Conservation (phyloP, 2,888 invertebrate genomes). For the Pachycephus smyrnensis region DNA sequence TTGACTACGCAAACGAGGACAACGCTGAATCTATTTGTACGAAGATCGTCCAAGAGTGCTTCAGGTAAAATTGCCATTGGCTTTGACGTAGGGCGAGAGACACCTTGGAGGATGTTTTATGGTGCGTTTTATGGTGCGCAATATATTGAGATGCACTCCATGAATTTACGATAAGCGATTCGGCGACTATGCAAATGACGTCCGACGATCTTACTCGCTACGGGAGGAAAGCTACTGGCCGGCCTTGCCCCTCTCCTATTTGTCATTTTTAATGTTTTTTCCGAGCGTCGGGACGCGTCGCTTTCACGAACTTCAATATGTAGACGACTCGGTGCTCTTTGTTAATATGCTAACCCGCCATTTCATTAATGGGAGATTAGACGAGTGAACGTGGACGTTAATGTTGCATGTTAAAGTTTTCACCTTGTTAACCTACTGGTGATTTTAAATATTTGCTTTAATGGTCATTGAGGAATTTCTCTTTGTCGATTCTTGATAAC, state of each 20-base stretch:
- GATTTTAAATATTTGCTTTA: background rate
- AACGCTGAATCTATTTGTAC: constrained; percentile 43
- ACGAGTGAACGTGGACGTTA: background rate
- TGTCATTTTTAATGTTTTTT: background rate
- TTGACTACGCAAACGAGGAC: constrained; percentile 43
- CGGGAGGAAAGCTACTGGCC: background rate
- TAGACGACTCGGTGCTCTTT: background rate
- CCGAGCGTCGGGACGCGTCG: background rate
- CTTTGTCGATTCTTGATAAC: background rate
- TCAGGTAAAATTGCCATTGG: constrained; percentile 46
- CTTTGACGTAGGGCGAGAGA: background rate
- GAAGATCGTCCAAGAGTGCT: constrained; percentile 58
- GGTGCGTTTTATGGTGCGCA: background rate
- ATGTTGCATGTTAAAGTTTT: background rate
- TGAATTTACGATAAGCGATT: background rate
- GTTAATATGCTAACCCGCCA: background rate
- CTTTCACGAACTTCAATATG: background rate
- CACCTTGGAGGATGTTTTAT: background rate
- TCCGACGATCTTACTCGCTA: background rate
- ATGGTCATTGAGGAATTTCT: background rate
- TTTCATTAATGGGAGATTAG: background rate
- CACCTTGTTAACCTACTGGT: background rate
- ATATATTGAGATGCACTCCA: background rate
- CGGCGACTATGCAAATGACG: background rate
- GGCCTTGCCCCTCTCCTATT: background rate